Evolutionary conservation across 2,797 vertebrate genomes (phyloP), one percentile per base, ranked within the genome.

Genomic region (Pogoniulus pusillus): DNA sequence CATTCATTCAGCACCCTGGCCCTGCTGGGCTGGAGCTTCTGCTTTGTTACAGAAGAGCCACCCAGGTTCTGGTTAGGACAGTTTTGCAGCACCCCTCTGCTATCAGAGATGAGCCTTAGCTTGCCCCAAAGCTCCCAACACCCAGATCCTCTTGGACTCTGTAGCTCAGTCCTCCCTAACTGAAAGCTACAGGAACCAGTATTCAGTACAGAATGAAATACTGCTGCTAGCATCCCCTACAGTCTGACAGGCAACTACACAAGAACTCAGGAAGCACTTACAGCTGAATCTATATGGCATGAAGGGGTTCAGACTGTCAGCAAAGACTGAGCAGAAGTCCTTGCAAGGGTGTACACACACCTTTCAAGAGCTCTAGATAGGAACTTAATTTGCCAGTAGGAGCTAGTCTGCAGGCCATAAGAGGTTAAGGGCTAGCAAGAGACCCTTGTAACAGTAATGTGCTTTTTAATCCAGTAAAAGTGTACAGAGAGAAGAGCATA

Each of bases 41-140:
- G 23, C 76, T 91, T 45, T 34, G 39, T 91, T 95, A 85, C 66
- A n/a, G 83, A 93, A 92, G 53, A 94, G 35, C 64, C 59, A n/a
- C 60, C 8, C 60, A 75, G 18, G 18, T 37, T 82, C 73, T 83
- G 35, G 66, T 87, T 86, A 34, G 77, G 60, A 89, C 1, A 63
- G 77, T 81, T 68, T 83, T 59, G 65, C 76, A 76, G 71, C 60
- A 87, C 39, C 49, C 85, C 37, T 57, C 72, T 89, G 32, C 53
- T 57, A 35, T 34, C 35, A 89, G 76, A 75, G 19, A 83, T 29
- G 53, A 92, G 82, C 32, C 73, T 68, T 69, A 87, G 63, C 66
- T 82, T 85, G 57, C 49, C 57, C n/a, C 57, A 57, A 66, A 83
- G 59, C 55, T 83, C 30, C 23, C 43, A 85, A 27, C 34, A 47